Conservation (phyloP, 2,797 vertebrate genomes). For the Pseudochromis fuscus region DNA sequence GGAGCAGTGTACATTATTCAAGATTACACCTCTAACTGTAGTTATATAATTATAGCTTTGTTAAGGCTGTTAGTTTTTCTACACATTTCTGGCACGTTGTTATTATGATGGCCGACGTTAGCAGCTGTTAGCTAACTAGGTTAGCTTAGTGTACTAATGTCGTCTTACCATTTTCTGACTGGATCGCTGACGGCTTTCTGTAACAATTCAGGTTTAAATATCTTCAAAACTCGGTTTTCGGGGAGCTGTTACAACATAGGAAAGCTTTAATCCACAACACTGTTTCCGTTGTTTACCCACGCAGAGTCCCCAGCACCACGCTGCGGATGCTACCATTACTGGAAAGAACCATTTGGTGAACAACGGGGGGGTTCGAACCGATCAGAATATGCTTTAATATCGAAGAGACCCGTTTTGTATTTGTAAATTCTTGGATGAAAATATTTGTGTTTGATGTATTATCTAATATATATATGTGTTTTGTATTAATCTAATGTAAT, state of each 20-base stretch:
- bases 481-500: not conserved
- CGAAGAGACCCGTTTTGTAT: not conserved
- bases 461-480: not conserved
- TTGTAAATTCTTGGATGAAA: not conserved
- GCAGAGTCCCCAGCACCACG: conserved; percentile 40
- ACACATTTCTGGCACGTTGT: not conserved
- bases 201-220: rapidly evolving
- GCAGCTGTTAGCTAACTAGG: conserved; percentile 34
- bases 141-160: conserved; percentile 12
- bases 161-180: conserved; percentile 66
- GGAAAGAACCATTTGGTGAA: conserved; percentile 50
- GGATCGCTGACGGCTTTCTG: not conserved
- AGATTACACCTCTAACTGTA: no score
- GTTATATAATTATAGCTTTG: no score
- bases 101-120: not conserved
- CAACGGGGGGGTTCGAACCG: not conserved
- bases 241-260: not conserved
- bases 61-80: no score
- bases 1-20: no score
- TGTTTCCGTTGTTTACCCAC: conserved; percentile 5
- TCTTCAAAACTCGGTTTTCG: not conserved
- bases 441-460: not conserved
- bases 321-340: conserved; percentile 29
- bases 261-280: not conserved
- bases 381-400: not conserved